Conservation (phyloP, 2,888 invertebrate genomes). For the Ctena decussata region DNA sequence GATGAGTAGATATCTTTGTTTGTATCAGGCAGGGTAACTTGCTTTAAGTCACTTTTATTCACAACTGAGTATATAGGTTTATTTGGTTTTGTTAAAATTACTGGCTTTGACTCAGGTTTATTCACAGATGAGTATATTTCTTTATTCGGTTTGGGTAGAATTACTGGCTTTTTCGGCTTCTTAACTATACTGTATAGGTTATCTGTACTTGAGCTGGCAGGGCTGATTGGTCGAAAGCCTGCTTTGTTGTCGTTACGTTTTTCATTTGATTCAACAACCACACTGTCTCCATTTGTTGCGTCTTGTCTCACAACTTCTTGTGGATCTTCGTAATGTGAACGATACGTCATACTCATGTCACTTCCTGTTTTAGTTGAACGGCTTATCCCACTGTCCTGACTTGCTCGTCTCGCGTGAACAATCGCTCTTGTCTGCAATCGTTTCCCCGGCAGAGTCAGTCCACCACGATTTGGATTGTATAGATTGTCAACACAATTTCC, state of each 20-base stretch:
- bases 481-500: background rate
- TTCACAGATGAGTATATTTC: background rate
- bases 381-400: background rate
- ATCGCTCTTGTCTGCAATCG: background rate
- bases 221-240: background rate
- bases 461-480: background rate
- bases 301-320: background rate
- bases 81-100: background rate
- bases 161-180: background rate
- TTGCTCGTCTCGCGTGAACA: background rate
- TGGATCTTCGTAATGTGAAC: background rate
- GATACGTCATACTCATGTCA: background rate
- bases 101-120: background rate
- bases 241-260: background rate
- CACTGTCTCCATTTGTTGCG: background rate
- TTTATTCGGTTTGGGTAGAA: constrained; percentile 1
- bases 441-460: background rate
- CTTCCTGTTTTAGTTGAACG: background rate
- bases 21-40: no score
- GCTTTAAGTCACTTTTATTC: constrained; percentile 40
- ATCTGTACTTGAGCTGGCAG: background rate
- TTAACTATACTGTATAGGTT: background rate
- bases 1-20: background rate
- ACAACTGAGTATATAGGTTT: constrained; percentile 47
- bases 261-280: background rate